phyloP scores from a whole-genome alignment of 1,140 invertebrate genomes.

The Panonychus citri region DNA sequence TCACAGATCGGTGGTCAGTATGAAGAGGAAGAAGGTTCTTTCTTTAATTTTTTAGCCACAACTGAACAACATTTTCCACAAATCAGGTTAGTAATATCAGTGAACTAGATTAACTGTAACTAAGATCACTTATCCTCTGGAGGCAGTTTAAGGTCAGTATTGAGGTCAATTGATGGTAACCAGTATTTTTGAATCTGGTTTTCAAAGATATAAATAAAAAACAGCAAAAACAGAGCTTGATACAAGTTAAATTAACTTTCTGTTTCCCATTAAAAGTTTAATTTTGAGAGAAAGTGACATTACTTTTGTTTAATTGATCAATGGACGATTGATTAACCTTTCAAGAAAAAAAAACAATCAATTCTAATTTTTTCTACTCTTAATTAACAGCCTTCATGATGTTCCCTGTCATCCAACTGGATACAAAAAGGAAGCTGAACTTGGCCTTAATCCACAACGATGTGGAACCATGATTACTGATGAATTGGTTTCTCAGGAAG shows the following conservation, averaged over 20 bases:
- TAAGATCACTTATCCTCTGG: too few relatives aligned
- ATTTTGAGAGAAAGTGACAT: too few relatives aligned
- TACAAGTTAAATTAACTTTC: neutral
- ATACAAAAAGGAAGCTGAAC: neutral
- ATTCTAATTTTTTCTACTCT: neutral
- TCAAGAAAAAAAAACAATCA: too few relatives aligned
- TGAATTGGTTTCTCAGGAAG: neutral
- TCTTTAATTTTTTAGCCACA: neutral
- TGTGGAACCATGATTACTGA: slow-evolving; percentile 1
- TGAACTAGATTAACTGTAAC: too few relatives aligned
- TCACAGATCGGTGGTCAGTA: too few relatives aligned
- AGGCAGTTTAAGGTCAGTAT: too few relatives aligned
- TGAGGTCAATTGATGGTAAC: too few relatives aligned
- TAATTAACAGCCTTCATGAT: neutral
- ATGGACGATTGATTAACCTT: too few relatives aligned
- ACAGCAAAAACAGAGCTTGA: neutral
- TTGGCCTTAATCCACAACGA: neutral
- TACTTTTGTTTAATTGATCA: too few relatives aligned
- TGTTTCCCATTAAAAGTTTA: too few relatives aligned
- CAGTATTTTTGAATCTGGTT: too few relatives aligned
- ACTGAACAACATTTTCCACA: neutral
- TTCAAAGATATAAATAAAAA: neutral
- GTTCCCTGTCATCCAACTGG: neutral
- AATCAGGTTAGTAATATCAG: neutral
- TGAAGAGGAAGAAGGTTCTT: neutral